These are phyloP conservation scores for Platanista minor DNA, from an alignment of 2,113 vertebrate genomes.

Conservation along the genomic window DNA sequence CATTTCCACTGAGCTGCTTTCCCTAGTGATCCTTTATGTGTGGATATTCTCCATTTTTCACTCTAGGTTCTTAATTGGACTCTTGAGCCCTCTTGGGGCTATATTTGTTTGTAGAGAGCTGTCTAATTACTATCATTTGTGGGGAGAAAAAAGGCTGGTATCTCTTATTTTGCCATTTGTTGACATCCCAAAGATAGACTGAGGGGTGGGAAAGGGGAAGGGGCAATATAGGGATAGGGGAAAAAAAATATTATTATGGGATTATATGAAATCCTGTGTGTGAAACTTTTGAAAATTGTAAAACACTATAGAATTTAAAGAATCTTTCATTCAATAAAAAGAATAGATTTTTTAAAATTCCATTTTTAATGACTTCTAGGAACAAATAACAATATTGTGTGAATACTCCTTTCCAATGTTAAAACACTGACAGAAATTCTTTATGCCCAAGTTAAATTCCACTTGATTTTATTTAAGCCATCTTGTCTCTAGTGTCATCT, in stretches of 20 bases:
- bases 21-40: not conserved
- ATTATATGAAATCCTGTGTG: not conserved
- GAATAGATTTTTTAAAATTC: not conserved
- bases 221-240: not conserved
- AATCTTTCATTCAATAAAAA: not conserved
- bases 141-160: not conserved
- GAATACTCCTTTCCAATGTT: not conserved
- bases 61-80: not conserved
- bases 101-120: not conserved
- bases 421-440: not conserved
- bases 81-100: not conserved
- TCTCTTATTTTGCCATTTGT: not conserved
- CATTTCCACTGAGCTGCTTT: not conserved
- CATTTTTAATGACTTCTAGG: not conserved
- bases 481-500: not conserved
- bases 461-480: conserved; percentile 30
- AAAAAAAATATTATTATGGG: not conserved
- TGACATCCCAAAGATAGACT: not conserved
- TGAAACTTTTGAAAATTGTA: not conserved
- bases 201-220: not conserved
- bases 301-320: not conserved
- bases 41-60: not conserved
- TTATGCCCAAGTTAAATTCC: not conserved
- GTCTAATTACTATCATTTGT: not conserved
- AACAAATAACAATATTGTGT: not conserved